Evolutionary conservation across 2,113 vertebrate species (phyloP), one percentile per base, ranked within the genome.

Genomic region (Hystrix cristata): DNA sequence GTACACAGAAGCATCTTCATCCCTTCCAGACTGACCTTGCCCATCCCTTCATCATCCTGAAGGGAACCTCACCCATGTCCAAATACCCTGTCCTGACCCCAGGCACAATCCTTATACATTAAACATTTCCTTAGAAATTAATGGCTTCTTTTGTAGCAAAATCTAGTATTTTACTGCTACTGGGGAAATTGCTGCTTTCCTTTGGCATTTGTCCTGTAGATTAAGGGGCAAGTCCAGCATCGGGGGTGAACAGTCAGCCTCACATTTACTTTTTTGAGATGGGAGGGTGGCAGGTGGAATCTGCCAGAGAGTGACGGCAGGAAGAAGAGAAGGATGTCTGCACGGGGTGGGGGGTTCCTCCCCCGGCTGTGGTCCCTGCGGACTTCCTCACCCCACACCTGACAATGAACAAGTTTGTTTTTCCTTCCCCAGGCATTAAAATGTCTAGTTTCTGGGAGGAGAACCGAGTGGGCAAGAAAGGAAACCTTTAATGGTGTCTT

Each of bases 71-170:
- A 2, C 25, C 4, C 34, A 7, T 27, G 46, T 31, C 74, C 7
- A 31, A 29, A 23, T 3, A 51, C 6, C 74, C 74, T 76, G 16
- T 8, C 72, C 46, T 78, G 46, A 51, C 13, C 25, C 46, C 16
- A 27, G 74, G 46, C 25, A 29, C 7, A 46, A 78, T 16, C 25
- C 74, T 82, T 85, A 7, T 55, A 43, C 59, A 79, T 21, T 34
- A 92, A 69, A 27, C 14, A 18, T 65, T 80, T 93, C 13, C 59
- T 69, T 89, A 79, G 67, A 64, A 86, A 60, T 55, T 29, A 88
- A 60, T 60, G 84, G 15, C 29, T 72, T 53, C 60, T 89, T 84
- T 92, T 48, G 38, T 59, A 76, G 81, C 27, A 78, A 93, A 91
- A 43, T 10, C 19, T 51, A 81, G 38, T 18, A 43, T 93, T 86